phyloP scores from a whole-genome alignment of 2,113 vertebrate species.

The Proteles cristata region DNA sequence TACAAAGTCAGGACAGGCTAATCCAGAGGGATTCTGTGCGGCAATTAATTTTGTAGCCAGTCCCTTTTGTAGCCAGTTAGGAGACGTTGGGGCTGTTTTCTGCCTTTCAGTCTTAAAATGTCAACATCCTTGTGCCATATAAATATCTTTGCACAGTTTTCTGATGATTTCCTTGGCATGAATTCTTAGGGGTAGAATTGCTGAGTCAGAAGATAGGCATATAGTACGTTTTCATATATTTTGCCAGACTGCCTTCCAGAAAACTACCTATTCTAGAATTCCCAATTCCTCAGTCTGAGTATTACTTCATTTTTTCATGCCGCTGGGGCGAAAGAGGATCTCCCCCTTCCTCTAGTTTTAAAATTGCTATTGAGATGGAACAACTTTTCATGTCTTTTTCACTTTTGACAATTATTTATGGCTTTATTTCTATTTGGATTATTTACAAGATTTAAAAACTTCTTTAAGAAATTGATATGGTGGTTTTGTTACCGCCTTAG shows the following conservation, averaged over 20 bases:
- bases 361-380: background rate
- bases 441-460: background rate
- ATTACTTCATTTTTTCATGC: background rate
- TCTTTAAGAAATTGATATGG: background rate
- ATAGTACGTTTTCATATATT: background rate
- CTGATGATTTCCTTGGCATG: background rate
- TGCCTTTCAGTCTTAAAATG: background rate
- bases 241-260: background rate
- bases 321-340: background rate
- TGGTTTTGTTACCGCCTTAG: background rate
- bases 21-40: background rate
- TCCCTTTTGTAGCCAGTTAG: accelerated
- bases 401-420: background rate
- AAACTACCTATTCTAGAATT: background rate
- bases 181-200: background rate
- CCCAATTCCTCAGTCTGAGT: background rate
- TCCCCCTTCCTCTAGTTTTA: background rate
- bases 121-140: background rate
- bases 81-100: background rate
- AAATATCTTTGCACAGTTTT: background rate
- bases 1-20: background rate
- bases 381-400: background rate
- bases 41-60: background rate
- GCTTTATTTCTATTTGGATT: background rate
- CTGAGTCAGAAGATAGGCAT: background rate